These are phyloP conservation scores for Hormaphis cornu DNA, from an alignment of 1,140 invertebrate species.

Conservation along the genomic window DNA sequence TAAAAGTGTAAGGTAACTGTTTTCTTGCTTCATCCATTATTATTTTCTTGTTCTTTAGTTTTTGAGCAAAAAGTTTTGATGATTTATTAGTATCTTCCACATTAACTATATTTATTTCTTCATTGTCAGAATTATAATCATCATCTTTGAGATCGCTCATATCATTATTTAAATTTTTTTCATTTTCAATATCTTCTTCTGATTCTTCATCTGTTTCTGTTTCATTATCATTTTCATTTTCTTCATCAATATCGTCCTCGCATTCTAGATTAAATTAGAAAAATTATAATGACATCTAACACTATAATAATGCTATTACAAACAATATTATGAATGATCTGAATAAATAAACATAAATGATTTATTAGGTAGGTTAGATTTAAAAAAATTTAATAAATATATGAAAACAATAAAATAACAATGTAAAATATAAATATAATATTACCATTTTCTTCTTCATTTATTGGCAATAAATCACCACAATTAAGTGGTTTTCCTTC, in stretches of 20 bases:
- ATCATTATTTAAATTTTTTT: constrained; percentile 36
- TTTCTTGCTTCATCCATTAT: constrained; percentile 52
- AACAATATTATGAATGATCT: too few species aligned
- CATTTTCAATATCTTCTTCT: constrained; percentile 38
- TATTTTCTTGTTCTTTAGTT: constrained; percentile 44
- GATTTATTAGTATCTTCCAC: background rate
- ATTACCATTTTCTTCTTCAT: constrained; percentile 42
- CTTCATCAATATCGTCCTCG: constrained; percentile 39
- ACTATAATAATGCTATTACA: too few species aligned
- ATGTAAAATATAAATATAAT: background rate
- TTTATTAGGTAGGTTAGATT: background rate
- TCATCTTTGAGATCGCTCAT: constrained; percentile 31
- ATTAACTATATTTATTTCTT: constrained; percentile 27
- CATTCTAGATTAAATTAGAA: too few species aligned
- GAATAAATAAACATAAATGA: background rate
- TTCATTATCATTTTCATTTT: constrained; percentile 36
- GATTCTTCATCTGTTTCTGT: constrained; percentile 39
- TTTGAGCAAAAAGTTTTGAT: constrained; percentile 33
- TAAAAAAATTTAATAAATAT: background rate
- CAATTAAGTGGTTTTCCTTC: constrained; percentile 29
- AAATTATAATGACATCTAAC: too few species aligned
- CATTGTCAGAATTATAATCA: constrained; percentile 38
- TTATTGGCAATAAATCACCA: constrained; percentile 38
- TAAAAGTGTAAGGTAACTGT: constrained; percentile 61
- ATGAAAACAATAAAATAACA: background rate